Base-by-base conservation (phyloP, 1,140 invertebrate genomes). In the Steinernema khuongi region DNA sequence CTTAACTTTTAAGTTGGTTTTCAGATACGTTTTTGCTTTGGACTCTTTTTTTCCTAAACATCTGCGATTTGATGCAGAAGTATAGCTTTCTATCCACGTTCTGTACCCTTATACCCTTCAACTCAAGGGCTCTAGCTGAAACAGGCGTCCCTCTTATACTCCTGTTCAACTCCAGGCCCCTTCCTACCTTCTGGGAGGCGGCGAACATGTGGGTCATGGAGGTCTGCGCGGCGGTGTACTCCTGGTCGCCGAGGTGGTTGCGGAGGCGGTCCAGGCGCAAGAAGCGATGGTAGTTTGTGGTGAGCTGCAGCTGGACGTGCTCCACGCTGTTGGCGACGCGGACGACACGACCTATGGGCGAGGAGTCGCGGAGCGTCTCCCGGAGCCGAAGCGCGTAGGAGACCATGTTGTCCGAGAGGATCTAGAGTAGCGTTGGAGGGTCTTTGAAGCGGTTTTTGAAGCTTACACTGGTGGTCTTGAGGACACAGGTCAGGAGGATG, bases 171-270 rank as follows among this genome's bases (percentile, higher is more conserved):
- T n/a, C n/a, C n/a, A n/a, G n/a, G n/a, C n/a, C n/a, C n/a, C n/a
- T n/a, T n/a, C n/a, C n/a, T 41, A 60, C 50, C 22, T 60, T 60
- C 22, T 60, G 50, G 7, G 50, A 14, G 2, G 50, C 50, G 4
- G 50, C 14, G 50, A 60, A 60, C 50, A 60, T 60, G 50, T 60
- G 50, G 50, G 50, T n/a, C 50, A 60, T 60, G 11, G 50, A 60
- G 50, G 50, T n/a, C 50, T 26, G 50, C 50, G 26, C 50, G 22
- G 26, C 22, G 11, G 50, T 17, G 50, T 60, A 60, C 19, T 60
- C 50, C 14, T 60, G 50, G 7, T 60, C 50, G 50, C 22, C 26
- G 50, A 60, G 50, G 50, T 60, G 22, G 26, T 60, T 60, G 11
- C 22, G 11, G 4, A 60, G 22, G 26, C 50, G 50, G 50, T 60